phyloP scores from a whole-genome alignment of 2,888 invertebrate genomes.

The Ceratothoa steindachneri region DNA sequence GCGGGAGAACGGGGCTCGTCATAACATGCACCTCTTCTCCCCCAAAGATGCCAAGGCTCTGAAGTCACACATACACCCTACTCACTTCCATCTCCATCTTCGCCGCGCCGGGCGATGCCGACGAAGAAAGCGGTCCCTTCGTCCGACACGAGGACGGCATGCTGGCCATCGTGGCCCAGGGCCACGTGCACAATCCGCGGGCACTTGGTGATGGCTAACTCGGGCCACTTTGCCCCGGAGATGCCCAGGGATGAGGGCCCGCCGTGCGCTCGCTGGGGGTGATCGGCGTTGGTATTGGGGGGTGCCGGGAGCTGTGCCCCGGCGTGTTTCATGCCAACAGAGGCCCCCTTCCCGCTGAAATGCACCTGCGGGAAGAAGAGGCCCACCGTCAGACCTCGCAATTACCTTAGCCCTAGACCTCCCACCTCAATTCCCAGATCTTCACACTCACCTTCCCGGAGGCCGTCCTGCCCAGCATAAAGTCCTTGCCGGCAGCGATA shows the following conservation, averaged over 20 bases:
- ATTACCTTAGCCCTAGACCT: background rate
- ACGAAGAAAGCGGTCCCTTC: conserved; percentile 84
- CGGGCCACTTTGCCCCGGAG: conserved; percentile 52
- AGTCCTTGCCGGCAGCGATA: conserved; percentile 83
- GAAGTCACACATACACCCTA: too few relatives aligned
- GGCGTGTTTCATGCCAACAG: conserved; percentile 72
- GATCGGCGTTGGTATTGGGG: background rate
- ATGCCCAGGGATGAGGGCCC: background rate
- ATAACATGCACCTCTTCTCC: too few relatives aligned
- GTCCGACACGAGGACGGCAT: conserved; percentile 84
- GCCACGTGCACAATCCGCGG: conserved; percentile 73
- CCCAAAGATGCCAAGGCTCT: too few relatives aligned
- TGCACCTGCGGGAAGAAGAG: conserved; percentile 62
- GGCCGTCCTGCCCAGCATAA: conserved; percentile 75
- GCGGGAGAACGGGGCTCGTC: conserved; percentile 16
- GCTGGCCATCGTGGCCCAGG: conserved; percentile 88
- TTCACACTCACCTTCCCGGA: conserved; percentile 75
- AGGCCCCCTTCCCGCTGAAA: conserved; percentile 80
- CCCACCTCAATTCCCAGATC: background rate
- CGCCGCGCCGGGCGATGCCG: conserved; percentile 83
- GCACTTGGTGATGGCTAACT: conserved; percentile 64
- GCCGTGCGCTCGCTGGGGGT: background rate
- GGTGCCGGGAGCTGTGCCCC: conserved; percentile 43
- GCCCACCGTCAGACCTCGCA: background rate
- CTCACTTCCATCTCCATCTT: conserved; percentile 80